Evolutionary conservation across 1,140 invertebrate species (phyloP), one percentile per base, ranked within the genome.

Genomic region (Temnothorax nylanderi): DNA sequence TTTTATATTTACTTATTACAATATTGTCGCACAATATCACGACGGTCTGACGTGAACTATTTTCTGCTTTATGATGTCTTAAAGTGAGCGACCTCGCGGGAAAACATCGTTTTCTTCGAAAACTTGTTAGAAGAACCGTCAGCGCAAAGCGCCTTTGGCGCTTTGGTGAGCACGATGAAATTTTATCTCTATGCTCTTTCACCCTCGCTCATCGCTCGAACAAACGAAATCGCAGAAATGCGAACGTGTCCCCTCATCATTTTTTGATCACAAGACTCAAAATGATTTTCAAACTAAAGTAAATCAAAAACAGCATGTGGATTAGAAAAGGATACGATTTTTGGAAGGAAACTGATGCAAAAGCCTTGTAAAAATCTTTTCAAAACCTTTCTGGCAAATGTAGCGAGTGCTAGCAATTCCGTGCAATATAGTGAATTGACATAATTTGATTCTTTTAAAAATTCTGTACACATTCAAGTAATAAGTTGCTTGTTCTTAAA

Each of bases 91-190:
- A 86, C 80, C 82, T 87, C 86, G 84, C 62, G 67, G 78, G 89
- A 51, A 85, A 90, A 88, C 69, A 82, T 75, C 84, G 56, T 90
- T 91, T 88, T 64, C 89, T 87, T 54, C 65, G 56, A 86, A 87
- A 90, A 89, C 86, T 92, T 86, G 87, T 89, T 89, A 86, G 69
- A 89, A 91, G 54, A 87, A 87, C 87, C 87, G 91, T 88, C 71
- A 26, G 87, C 76, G 72, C 76, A 89, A 89, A 90, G 72, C 72
- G 89, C 88, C 88, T 67, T 65, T 75, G 62, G 49, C 75, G 69
- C 75, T 77, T 64, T 65, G 78, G 76, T 89, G 82, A 89, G 47
- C 88, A 82, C 87, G 81, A 87, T 88, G 85, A 92, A 92, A 91
- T 92, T 92, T 47, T 69, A 32, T 21, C 41, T 69, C 82, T 84